These are phyloP conservation scores for Pituophis catenifer DNA, from an alignment of 2,113 vertebrate species.

Conservation along the genomic window DNA sequence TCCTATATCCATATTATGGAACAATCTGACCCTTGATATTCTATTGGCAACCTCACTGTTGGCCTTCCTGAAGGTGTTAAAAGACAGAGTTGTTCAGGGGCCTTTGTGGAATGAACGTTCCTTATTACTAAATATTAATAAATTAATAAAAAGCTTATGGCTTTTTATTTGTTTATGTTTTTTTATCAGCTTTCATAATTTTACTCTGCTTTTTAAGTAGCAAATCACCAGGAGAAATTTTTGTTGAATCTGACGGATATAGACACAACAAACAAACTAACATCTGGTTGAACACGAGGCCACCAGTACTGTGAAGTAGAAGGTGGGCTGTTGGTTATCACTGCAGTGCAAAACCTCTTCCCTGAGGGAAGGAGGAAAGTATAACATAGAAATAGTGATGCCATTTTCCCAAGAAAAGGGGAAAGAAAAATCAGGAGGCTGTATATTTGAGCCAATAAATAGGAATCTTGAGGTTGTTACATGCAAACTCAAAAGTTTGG, in stretches of 20 bases:
- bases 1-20: background rate
- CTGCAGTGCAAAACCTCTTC: background rate
- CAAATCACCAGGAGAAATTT: background rate
- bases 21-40: background rate
- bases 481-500: background rate
- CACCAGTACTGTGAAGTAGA: background rate
- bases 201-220: background rate
- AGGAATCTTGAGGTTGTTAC: background rate
- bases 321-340: background rate
- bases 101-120: background rate
- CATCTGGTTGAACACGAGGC: background rate
- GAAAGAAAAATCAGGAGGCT: background rate
- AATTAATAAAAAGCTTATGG: background rate
- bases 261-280: background rate
- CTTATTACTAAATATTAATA: background rate
- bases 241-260: background rate
- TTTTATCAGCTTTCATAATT: background rate
- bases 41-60: background rate
- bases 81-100: background rate
- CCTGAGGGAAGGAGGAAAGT: background rate
- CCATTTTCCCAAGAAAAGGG: background rate
- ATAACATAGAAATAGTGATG: background rate
- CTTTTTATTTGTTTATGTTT: background rate
- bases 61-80: background rate
- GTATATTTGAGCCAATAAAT: background rate